Evolutionary conservation across 2,113 vertebrate genomes (phyloP).

Genomic region (Propithecus coquereli): DNA sequence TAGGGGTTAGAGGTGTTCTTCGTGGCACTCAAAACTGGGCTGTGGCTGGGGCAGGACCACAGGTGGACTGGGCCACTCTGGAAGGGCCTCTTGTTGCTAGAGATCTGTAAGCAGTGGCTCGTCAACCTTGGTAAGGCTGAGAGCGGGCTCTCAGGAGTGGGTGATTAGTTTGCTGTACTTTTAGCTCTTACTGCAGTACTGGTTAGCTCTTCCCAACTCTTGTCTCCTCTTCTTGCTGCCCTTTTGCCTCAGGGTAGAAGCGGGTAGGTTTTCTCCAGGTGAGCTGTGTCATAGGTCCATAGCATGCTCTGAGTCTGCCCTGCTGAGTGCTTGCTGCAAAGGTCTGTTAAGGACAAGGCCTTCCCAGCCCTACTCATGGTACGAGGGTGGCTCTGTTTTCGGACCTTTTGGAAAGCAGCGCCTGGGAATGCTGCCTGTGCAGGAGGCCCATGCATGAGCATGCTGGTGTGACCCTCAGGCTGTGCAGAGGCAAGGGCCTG

Average conservation of each 20-base stretch:
- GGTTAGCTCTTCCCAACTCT: not conserved
- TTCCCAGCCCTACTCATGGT: not conserved
- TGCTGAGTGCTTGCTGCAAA: too few species aligned
- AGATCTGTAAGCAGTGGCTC: not conserved
- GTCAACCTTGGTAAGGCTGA: not conserved
- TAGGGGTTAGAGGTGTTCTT: rapidly evolving
- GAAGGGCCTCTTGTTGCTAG: not conserved
- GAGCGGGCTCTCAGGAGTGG: not conserved
- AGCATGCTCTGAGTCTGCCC: rapidly evolving
- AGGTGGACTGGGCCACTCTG: not conserved
- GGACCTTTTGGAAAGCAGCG: not conserved
- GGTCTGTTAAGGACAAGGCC: not conserved
- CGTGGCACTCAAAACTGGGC: not conserved
- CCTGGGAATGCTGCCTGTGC: not conserved
- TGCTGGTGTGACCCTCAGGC: rapidly evolving
- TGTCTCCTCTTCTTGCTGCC: not conserved
- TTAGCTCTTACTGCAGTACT: not conserved
- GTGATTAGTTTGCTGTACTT: rapidly evolving
- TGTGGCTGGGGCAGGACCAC: not conserved
- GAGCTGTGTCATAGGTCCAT: rapidly evolving
- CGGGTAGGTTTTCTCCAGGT: not conserved
- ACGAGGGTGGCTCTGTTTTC: not conserved
- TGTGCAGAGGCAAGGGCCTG: rapidly evolving
- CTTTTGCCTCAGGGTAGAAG: too few species aligned
- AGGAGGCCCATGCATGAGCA: rapidly evolving